phyloP scores from a whole-genome alignment of 2,797 vertebrate species.

The Poecilia picta region DNA sequence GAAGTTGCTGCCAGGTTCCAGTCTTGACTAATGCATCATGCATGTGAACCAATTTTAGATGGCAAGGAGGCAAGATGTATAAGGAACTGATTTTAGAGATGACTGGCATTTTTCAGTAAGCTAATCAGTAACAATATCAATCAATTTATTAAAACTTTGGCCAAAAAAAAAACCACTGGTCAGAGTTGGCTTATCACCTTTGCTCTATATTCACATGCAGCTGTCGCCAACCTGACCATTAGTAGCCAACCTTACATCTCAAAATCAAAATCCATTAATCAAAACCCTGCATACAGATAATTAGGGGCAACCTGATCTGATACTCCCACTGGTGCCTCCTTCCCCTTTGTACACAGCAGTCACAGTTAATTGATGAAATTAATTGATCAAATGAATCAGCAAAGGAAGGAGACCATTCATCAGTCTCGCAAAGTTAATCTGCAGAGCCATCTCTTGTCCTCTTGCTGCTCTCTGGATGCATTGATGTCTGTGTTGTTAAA shows the following conservation, averaged over 20 bases:
- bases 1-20: not conserved
- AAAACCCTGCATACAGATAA: not conserved
- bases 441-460: conserved; percentile 13
- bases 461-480: not conserved
- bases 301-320: not conserved
- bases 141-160: not conserved
- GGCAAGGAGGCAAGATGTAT: not conserved
- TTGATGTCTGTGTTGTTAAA: conserved; percentile 1
- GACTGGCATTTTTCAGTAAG: not conserved
- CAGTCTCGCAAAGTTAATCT: conserved; percentile 51
- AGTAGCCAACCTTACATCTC: not conserved
- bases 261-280: conserved; percentile 3
- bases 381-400: conserved; percentile 59
- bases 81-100: not conserved
- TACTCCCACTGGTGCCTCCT: not conserved
- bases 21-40: not conserved
- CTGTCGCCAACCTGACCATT: not conserved
- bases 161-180: not conserved
- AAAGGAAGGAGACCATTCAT: conserved; percentile 43
- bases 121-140: not conserved
- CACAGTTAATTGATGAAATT: conserved; percentile 59
- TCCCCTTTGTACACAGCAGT: not conserved
- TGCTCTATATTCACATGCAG: not conserved
- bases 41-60: not conserved
- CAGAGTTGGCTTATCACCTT: not conserved